Evolutionary conservation across 2,113 vertebrate species (phyloP).

Genomic region (Arothron firmamentum): DNA sequence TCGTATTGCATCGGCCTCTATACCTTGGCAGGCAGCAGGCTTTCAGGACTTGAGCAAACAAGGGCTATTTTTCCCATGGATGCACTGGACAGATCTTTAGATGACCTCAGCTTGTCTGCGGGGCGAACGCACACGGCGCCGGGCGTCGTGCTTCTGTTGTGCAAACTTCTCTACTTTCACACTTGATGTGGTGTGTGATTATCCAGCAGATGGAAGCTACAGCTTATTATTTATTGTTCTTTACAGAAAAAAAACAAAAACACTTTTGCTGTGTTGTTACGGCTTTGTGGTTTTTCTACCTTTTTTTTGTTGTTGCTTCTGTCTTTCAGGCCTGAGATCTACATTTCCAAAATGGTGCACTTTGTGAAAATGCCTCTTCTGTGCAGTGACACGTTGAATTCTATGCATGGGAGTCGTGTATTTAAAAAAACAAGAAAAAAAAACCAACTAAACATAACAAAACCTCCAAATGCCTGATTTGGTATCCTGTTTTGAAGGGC

Average conservation of each 20-base stretch:
- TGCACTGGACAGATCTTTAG: slow-evolving; percentile 41
- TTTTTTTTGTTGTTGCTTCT: slow-evolving; percentile 23
- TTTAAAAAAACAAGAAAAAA: no score
- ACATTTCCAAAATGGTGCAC: slow-evolving; percentile 58
- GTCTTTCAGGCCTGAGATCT: slow-evolving; percentile 31
- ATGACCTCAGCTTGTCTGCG: no score
- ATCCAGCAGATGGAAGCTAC: slow-evolving; percentile 41
- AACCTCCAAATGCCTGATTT: slow-evolving; percentile 39
- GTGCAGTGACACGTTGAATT: slow-evolving; percentile 60
- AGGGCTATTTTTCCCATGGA: slow-evolving; percentile 65
- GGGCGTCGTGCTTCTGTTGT: slow-evolving; percentile 34
- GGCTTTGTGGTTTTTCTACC: slow-evolving; percentile 41
- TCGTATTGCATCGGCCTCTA: slow-evolving; percentile 33
- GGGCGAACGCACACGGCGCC: no score
- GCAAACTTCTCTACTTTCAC: slow-evolving; percentile 47
- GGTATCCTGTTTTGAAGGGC: slow-evolving; percentile 60
- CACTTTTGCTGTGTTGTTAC: slow-evolving; percentile 34
- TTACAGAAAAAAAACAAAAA: slow-evolving; percentile 1
- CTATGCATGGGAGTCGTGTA: slow-evolving; percentile 64
- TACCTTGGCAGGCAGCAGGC: slow-evolving; percentile 41
- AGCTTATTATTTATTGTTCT: slow-evolving; percentile 53
- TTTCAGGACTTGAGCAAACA: slow-evolving; percentile 37
- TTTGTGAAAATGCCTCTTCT: slow-evolving; percentile 68
- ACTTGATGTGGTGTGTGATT: slow-evolving; percentile 41
- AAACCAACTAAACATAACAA: no score